phyloP scores from a whole-genome alignment of 2,888 invertebrate species.

The Caenorhabditis imperialis region DNA sequence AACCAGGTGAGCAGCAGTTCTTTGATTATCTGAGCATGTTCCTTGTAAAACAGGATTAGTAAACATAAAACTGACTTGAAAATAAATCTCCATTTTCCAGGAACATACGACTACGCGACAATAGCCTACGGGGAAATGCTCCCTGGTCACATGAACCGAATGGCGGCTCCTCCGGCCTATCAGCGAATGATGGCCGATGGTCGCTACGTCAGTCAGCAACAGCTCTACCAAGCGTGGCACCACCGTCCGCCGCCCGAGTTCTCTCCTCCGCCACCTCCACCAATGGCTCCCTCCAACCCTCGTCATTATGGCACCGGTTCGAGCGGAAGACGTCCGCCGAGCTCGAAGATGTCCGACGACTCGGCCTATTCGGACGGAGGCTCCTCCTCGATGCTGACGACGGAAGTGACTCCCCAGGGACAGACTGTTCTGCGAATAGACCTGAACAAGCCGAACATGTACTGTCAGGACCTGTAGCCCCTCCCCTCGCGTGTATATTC shows the following conservation, averaged over 20 bases:
- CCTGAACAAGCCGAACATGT: conserved; percentile 58
- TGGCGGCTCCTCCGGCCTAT: conserved; percentile 58
- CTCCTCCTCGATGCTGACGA: conserved; percentile 63
- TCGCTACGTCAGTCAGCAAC: conserved; percentile 46
- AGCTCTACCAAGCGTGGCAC: conserved; percentile 48
- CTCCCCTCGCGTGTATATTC: conserved; percentile 19
- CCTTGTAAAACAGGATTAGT: too few species aligned
- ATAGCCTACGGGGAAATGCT: conserved; percentile 71
- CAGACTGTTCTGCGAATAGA: conserved; percentile 68
- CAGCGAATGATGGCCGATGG: conserved; percentile 49
- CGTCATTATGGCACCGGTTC: conserved; percentile 41
- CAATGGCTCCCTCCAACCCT: conserved; percentile 13
- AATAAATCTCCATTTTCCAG: conserved; percentile 33
- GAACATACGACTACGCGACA: conserved; percentile 70
- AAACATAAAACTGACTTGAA: too few species aligned
- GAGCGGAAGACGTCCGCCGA: conserved; percentile 55
- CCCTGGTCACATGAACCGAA: conserved; percentile 49
- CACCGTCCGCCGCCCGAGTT: conserved; percentile 63
- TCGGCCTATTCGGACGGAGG: conserved; percentile 72
- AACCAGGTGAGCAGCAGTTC: conserved; percentile 23
- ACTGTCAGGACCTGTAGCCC: conserved; percentile 54
- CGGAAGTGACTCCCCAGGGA: conserved; percentile 65
- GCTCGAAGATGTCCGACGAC: conserved; percentile 68
- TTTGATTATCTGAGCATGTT: too few species aligned
- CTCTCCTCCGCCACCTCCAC: conserved; percentile 61